phyloP scores from a whole-genome alignment of 2,113 vertebrate genomes.

The Cisticola juncidis region DNA sequence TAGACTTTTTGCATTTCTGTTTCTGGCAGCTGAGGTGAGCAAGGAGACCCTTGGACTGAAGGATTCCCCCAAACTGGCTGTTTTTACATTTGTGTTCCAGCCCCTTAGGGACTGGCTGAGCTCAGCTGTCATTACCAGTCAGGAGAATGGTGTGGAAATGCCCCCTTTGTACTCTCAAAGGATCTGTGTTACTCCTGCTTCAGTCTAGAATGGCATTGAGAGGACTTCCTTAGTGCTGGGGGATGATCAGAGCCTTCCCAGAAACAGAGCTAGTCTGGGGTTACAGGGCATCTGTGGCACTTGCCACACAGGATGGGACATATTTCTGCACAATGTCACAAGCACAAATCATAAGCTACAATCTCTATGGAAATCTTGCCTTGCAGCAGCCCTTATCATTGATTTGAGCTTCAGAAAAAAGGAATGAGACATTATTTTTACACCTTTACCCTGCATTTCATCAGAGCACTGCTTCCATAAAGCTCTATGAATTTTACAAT shows the following conservation, averaged over 20 bases:
- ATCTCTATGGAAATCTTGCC: neutral
- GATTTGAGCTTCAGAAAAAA: neutral
- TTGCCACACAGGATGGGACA: neutral
- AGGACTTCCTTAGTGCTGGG: neutral
- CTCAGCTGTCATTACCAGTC: neutral
- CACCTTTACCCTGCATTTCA: neutral
- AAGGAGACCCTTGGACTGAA: neutral
- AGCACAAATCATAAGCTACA: neutral
- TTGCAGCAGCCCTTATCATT: neutral
- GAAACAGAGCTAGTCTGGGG: neutral
- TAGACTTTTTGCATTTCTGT: neutral
- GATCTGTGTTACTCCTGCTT: neutral
- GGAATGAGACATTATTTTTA: neutral
- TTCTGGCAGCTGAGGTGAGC: neutral
- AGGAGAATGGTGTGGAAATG: neutral
- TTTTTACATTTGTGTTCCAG: neutral
- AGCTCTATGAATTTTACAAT: neutral
- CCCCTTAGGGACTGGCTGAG: neutral
- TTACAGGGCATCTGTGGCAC: neutral
- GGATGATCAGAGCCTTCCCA: neutral
- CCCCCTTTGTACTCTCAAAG: neutral
- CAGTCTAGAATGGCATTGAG: neutral
- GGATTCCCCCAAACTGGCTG: neutral
- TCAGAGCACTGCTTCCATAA: neutral
- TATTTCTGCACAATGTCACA: neutral